Conservation (phyloP, 2,797 vertebrate species). For the Sebastes cheni region DNA sequence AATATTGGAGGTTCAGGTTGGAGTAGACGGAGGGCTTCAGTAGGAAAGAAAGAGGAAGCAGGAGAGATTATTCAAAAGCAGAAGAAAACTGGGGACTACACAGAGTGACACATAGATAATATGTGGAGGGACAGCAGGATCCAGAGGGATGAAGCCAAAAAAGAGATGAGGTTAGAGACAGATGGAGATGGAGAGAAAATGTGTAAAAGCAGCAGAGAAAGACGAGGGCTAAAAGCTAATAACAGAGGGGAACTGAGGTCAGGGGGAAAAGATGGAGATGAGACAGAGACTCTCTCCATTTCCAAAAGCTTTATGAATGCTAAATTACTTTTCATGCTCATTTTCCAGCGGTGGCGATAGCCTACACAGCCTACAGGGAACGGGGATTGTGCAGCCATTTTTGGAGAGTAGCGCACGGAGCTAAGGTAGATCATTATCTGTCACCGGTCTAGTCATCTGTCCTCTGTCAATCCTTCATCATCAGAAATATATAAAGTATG, state of each 20-base stretch:
- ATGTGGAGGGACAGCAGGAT: constrained; percentile 18
- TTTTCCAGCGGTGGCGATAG: background rate
- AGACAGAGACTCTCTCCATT: background rate
- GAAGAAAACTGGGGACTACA: background rate
- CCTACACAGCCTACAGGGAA: background rate
- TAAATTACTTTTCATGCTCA: background rate
- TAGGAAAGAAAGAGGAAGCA: background rate
- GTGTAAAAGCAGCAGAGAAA: constrained; percentile 5
- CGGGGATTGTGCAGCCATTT: no score
- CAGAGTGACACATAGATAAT: constrained; percentile 13
- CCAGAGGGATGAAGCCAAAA: constrained; percentile 40
- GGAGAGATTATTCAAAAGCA: background rate
- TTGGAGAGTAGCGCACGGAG: no score
- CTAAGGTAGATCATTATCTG: no score
- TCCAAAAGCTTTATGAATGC: background rate
- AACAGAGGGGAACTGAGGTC: background rate
- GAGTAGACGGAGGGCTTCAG: background rate
- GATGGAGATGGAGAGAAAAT: constrained; percentile 35
- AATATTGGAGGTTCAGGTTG: background rate
- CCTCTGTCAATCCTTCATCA: no score
- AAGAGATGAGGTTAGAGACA: constrained; percentile 44
- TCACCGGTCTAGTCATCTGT: no score
- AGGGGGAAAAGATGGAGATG: background rate
- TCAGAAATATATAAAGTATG: no score
- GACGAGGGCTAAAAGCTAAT: background rate